These are phyloP conservation scores for Atherinosoma microstoma DNA, from an alignment of 2,797 vertebrate species.

Conservation along the genomic window DNA sequence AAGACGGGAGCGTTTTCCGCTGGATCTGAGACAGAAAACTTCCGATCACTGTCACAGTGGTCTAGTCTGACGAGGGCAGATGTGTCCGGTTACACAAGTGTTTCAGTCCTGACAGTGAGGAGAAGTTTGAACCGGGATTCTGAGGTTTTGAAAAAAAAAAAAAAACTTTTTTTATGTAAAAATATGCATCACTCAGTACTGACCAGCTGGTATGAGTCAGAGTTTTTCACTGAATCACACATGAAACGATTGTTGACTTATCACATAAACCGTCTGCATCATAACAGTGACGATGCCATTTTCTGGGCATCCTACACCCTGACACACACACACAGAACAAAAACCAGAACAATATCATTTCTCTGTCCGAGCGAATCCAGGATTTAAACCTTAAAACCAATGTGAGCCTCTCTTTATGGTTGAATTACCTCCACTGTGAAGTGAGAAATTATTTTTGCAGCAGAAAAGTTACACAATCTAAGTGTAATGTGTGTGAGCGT, in stretches of 20 bases:
- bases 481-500: conserved; percentile 34
- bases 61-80: neutral
- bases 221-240: neutral
- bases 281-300: too few species aligned
- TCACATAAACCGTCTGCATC: too few species aligned
- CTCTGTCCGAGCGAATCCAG: neutral
- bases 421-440: conserved; percentile 79
- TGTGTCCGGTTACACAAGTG: neutral
- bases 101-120: neutral
- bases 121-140: too few species aligned
- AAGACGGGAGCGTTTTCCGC: neutral
- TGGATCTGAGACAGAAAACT: neutral
- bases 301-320: neutral
- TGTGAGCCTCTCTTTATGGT: conserved; percentile 76
- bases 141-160: too few species aligned
- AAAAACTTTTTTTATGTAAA: too few species aligned
- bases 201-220: neutral
- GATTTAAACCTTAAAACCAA: conserved; percentile 54
- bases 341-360: neutral
- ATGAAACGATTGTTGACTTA: too few species aligned
- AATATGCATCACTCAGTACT: too few species aligned
- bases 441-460: conserved; percentile 73
- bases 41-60: neutral
- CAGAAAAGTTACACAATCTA: conserved; percentile 41
- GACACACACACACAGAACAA: too few species aligned